Evolutionary conservation across 2,113 vertebrate species (phyloP).

Genomic region (Elaphurus davidianus): DNA sequence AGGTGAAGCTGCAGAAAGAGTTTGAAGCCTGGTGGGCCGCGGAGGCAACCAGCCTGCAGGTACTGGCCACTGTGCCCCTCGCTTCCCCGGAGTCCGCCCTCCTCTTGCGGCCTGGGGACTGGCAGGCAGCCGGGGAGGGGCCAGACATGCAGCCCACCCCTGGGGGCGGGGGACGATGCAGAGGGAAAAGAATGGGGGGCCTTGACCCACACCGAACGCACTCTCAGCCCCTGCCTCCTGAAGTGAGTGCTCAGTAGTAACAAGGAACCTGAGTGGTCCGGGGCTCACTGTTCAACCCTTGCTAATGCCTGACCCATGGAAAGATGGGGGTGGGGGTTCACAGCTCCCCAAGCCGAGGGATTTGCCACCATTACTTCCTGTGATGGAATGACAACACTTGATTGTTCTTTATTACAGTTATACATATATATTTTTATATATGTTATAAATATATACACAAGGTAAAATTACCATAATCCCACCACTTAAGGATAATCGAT

Average conservation of each 20-base stretch:
- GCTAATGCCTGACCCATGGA: neutral
- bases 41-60: slow-evolving; percentile 85
- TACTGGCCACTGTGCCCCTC: slow-evolving; percentile 52
- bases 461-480: neutral
- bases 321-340: no score
- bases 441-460: neutral
- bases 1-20: slow-evolving; percentile 91
- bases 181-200: neutral
- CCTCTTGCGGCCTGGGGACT: neutral
- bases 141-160: neutral
- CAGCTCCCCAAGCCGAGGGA: neutral
- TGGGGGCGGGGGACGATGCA: fast-evolving
- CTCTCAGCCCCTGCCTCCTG: neutral
- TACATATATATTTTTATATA: neutral
- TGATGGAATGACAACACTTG: neutral
- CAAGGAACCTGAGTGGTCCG: fast-evolving
- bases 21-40: slow-evolving; percentile 93
- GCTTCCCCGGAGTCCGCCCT: fast-evolving
- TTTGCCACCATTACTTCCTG: neutral
- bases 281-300: no score
- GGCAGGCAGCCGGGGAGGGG: neutral
- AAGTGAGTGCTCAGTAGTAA: neutral
- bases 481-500: neutral
- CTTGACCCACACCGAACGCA: fast-evolving
- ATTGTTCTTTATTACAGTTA: neutral